These are phyloP conservation scores for Periplaneta americana DNA, from an alignment of 1,140 invertebrate genomes.

Conservation along the genomic window DNA sequence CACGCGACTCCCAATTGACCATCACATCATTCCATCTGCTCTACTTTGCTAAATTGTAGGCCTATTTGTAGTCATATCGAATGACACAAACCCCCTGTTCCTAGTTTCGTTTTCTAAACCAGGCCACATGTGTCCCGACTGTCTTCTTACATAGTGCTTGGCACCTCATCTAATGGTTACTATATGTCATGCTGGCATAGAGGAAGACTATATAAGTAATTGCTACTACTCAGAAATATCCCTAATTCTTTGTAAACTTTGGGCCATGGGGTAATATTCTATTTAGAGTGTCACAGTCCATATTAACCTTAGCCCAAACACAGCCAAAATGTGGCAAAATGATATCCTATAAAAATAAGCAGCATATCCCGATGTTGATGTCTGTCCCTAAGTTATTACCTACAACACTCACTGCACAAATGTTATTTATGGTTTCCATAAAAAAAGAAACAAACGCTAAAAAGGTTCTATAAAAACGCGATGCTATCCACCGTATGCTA, in stretches of 20 bases:
- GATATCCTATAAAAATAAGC: conserved; percentile 24
- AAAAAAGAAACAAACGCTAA: conserved; percentile 19
- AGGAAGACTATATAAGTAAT: conserved; percentile 16
- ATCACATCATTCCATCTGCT: background rate
- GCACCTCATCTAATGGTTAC: background rate
- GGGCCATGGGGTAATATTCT: conserved; percentile 4
- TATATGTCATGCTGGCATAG: conserved; percentile 1
- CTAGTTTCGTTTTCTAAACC: no score
- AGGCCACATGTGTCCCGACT: background rate
- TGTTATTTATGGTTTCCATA: conserved; percentile 13
- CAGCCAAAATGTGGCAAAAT: conserved; percentile 25
- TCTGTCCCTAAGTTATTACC: conserved; percentile 13
- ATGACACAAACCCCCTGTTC: background rate
- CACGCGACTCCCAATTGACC: background rate
- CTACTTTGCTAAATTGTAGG: background rate
- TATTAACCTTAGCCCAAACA: conserved; percentile 18
- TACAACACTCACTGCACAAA: conserved; percentile 19
- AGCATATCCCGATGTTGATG: conserved; percentile 18
- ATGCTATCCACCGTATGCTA: conserved; percentile 15
- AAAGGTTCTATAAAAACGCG: conserved; percentile 21
- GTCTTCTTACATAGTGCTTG: background rate
- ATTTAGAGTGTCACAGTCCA: conserved; percentile 12
- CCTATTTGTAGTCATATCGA: background rate
- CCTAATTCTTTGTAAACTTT: background rate
- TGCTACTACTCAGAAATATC: conserved; percentile 2